Base-by-base conservation (phyloP, 2,888 invertebrate species). In the Leptopilina syphax region DNA sequence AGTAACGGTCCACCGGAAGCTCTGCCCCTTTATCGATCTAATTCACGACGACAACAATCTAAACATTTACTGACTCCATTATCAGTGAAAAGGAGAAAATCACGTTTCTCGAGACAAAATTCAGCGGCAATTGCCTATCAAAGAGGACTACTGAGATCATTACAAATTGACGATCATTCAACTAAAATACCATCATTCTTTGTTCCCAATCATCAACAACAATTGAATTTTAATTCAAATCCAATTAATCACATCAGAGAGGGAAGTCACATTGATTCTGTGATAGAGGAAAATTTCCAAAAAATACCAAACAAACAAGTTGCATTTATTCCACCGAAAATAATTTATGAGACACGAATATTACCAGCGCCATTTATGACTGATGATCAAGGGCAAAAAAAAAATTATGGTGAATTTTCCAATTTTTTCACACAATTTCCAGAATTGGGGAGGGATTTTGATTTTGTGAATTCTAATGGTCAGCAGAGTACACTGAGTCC, bases 321-420 rank as follows among this genome's bases (percentile, higher is more conserved):
- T 4, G 83, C 85, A 8, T 82, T 87, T 18, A 82, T 83, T 9
- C 85, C 86, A 8, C 86, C 87, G 3, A 86, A 84, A 80, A 79
- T 86, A 13, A 79, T 86, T 50, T 86, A 88, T 79, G 85, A 85
- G n/a, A 81, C 81, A 3, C 84, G 83, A 78, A 83, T 85, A 44
- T 66, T 86, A 12, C 86, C 87, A 0, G 82, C 84, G 24, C 84
- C 85, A 9, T 85, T 87, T 65, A 73, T 18, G 34, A 41, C 73
- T 41, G 65, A 54, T 0, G 57, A 44, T 3, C n/a, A 54, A 10
- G 18, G 18, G 18, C 73, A 79, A 24, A 73, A 73, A 24, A 73
- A 73, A 9, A n/a, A 73, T 6, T 73, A 41, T 18, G 9, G 41
- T 1, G 34, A 34, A 44, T 44, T 44, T 44, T 44, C 44, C 13